Base-by-base conservation (phyloP, 2,888 invertebrate genomes). In the Helicoverpa assulta region DNA sequence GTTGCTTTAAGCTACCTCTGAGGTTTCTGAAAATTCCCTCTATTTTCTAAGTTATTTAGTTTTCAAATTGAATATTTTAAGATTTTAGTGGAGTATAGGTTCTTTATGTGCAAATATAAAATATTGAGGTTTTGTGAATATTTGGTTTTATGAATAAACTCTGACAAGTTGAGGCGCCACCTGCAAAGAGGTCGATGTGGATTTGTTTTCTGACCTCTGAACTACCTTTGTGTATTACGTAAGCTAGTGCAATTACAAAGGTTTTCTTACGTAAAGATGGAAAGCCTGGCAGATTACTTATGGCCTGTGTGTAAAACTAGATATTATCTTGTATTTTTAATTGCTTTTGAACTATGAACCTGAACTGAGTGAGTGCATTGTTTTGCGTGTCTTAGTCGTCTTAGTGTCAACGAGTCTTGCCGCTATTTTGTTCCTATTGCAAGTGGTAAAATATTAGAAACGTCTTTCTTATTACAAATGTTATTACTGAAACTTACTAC, bases 151-250 rank as follows among this genome's bases (percentile, higher is more conserved):
- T 73, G 56, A 69, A 81, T 72, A 73, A 70, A 57, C 21, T 57
- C 67, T 66, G 57, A 58, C 29, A 62, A 43, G 18, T 78, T 70
- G 7, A 51, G 51, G 43, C 57, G 53, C 65, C 81, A 73, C 68
- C 69, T 78, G 73, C 40, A 58, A 56, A 59, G 61, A 73, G 78
- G 74, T 81, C 67, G 53, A 6, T 10, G 14, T 62, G 29, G 40
- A 72, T 78, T 67, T 67, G 64, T 61, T 73, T 69, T 78, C 61
- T 78, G 66, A 61, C 66, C 69, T 54, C 33, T 40, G 52, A 37
- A 43, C 57, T 55, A 26, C 12, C 10, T 26, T 40, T 10, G 29
- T 72, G 29, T 56, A 56, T 50, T 40, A 51, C 29, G 6, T 53
- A 21, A 47, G 16, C 16, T 21, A 33, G 7, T 33, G 16, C 16